These are phyloP conservation scores for Phalloptychus januarius DNA, from an alignment of 2,797 vertebrate genomes.

Conservation along the genomic window DNA sequence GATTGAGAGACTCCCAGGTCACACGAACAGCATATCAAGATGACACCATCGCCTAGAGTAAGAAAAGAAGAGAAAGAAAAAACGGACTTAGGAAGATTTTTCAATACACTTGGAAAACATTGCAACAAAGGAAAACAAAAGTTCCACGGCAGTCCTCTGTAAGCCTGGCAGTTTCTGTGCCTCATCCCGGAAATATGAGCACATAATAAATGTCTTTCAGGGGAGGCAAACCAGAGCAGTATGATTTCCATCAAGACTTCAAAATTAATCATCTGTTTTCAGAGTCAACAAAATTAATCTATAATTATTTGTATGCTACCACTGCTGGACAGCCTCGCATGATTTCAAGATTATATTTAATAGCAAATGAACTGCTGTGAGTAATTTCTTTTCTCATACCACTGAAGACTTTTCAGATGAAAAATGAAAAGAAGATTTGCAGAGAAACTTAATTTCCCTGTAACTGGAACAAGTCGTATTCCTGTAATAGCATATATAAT, in stretches of 20 bases:
- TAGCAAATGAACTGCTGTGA: conserved; percentile 79
- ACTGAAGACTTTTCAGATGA: conserved; percentile 75
- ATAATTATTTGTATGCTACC: conserved; percentile 79
- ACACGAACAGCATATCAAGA: conserved; percentile 60
- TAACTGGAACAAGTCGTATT: conserved; percentile 85
- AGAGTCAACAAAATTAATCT: conserved; percentile 79
- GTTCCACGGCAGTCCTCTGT: conserved; percentile 48
- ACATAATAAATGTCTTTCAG: conserved; percentile 71
- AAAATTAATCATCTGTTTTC: conserved; percentile 81
- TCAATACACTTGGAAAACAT: conserved; percentile 38
- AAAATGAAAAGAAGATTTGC: conserved; percentile 79
- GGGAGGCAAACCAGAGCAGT: conserved; percentile 71
- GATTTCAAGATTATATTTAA: conserved; percentile 82
- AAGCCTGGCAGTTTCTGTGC: conserved; percentile 46
- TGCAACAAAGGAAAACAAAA: conserved; percentile 40
- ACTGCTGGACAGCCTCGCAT: conserved; percentile 76
- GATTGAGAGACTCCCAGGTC: conserved; percentile 78
- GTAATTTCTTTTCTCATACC: conserved; percentile 78
- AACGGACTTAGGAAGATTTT: conserved; percentile 47
- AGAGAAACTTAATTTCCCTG: conserved; percentile 84
- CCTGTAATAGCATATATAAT: conserved; percentile 84
- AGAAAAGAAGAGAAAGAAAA: conserved; percentile 33
- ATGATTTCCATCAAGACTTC: conserved; percentile 78
- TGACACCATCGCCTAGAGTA: conserved; percentile 73
- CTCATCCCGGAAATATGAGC: conserved; percentile 57